These are phyloP conservation scores for Drosophila putrida DNA, from an alignment of 2,888 invertebrate species.

Conservation along the genomic window DNA sequence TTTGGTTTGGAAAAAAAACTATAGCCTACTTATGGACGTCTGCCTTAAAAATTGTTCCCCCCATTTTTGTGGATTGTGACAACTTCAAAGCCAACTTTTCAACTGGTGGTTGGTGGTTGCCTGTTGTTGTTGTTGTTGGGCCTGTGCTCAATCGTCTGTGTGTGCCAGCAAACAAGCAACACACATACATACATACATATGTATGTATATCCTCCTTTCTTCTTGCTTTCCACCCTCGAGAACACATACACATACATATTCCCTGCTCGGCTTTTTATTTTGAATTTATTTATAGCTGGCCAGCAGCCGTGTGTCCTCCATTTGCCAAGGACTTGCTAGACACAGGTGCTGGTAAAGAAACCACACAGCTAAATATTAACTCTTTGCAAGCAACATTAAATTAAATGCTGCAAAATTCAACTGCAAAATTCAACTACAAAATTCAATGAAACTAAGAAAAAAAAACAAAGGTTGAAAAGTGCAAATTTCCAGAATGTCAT, in stretches of 20 bases:
- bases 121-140: not conserved
- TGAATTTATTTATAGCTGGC: constrained; percentile 48
- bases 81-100: constrained; percentile 49
- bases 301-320: constrained; percentile 42
- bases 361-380: not conserved
- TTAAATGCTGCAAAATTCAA: too few species aligned
- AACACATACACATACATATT: not conserved
- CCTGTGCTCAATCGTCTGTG: constrained; percentile 47
- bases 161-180: constrained; percentile 14
- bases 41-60: constrained; percentile 2
- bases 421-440: not conserved
- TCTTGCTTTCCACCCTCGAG: not conserved
- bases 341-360: constrained; percentile 18
- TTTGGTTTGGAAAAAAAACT: not conserved
- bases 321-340: constrained; percentile 2
- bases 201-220: not conserved
- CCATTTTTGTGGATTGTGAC: not conserved
- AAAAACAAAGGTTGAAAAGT: not conserved
- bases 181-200: too few species aligned
- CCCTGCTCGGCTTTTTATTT: constrained; percentile 17
- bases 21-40: constrained; percentile 22
- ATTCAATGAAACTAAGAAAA: not conserved
- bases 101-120: not conserved
- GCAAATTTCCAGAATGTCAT: not conserved
- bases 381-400: not conserved